Percentiles rank a stretch among this genome's conserved stretches.
These are phyloP conservation scores for Trichoplusia ni DNA, from an alignment of 1,140 invertebrate species.

Conservation along the genomic window DNA sequence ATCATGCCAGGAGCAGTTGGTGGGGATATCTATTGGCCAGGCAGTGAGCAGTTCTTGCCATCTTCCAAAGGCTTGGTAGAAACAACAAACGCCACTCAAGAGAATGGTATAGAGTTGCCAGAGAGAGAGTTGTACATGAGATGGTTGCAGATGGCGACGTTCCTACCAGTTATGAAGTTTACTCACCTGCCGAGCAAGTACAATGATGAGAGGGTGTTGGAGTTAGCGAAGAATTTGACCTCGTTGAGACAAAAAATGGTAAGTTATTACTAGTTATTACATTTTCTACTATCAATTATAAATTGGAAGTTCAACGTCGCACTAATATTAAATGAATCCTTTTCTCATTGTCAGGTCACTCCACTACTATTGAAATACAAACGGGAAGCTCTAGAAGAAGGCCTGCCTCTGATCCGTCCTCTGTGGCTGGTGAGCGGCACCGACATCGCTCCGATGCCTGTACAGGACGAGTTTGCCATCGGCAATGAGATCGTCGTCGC, in stretches of 20 bases:
- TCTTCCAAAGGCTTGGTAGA: conserved; percentile 66
- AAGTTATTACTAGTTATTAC: conserved; percentile 46
- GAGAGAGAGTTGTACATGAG: conserved; percentile 94
- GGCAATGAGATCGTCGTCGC: conserved; percentile 96
- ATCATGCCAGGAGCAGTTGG: conserved; percentile 96
- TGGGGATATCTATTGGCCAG: conserved; percentile 87
- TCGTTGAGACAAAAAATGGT: conserved; percentile 88
- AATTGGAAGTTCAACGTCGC: neutral
- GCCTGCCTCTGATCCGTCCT: conserved; percentile 92
- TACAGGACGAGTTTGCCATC: conserved; percentile 94
- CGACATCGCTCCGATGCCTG: conserved; percentile 88
- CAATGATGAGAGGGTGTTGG: conserved; percentile 87
- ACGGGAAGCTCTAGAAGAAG: conserved; percentile 88
- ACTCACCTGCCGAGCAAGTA: conserved; percentile 94
- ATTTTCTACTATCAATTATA: too few species aligned
- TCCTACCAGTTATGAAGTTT: conserved; percentile 95
- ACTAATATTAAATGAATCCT: neutral
- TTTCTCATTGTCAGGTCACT: conserved; percentile 81
- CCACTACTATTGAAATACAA: conserved; percentile 89
- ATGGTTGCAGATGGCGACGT: conserved; percentile 97
- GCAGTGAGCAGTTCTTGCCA: conserved; percentile 79
- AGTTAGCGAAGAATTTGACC: conserved; percentile 89
- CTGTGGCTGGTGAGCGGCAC: conserved; percentile 95
- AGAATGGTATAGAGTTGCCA: conserved; percentile 84
- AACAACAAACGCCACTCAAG: conserved; percentile 70